Base-by-base conservation (phyloP, 2,888 invertebrate species). In the Coelinius sp. region DNA sequence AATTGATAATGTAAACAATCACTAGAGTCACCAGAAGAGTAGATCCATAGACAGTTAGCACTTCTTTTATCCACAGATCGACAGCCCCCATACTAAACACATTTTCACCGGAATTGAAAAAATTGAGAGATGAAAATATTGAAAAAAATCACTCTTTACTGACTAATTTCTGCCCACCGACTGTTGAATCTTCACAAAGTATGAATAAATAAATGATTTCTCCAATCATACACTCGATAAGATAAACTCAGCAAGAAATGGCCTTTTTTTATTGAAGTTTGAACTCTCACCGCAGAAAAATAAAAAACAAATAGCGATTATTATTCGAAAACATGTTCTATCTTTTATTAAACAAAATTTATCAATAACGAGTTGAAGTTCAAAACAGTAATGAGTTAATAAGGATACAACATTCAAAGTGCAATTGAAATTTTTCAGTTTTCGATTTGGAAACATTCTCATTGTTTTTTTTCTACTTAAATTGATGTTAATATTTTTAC, bases 61-160 rank as follows among this genome's bases (percentile, higher is more conserved):
- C 44, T 31, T 86, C 84, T 17, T 85, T 84, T 25, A 86, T 76
- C 82, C 82, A 84, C 71, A 86, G 68, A 67, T 86, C 86, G 31
- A 68, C 71, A 10, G 73, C 68, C 44, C 85, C 81, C 85, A 86
- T 86, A 14, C 0, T 52, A 41, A 10, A 46, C 24, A 24, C 59
- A 53, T 62, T 1, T 46, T 22, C 5, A 35, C 14, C 14, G 17
- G 1, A 27, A 56, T 14, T 27, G 14, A 12, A 53, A 53, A 25
- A 53, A 12, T 25, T 25, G 3, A 10, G 12, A 59, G n/a, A 17
- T 35, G 17, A 31, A 35, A 20, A n/a, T 35, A 2, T 14, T 10
- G 7, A n/a, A 17, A 8, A 52, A 24, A 35, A 46, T 56, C 41
- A 41, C n/a, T 24, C 24, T 4, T 31, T 31, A n/a, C 25, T 17